Evolutionary conservation across 1,140 invertebrate genomes (phyloP).

Genomic region (Tetranychus cinnabarinus): DNA sequence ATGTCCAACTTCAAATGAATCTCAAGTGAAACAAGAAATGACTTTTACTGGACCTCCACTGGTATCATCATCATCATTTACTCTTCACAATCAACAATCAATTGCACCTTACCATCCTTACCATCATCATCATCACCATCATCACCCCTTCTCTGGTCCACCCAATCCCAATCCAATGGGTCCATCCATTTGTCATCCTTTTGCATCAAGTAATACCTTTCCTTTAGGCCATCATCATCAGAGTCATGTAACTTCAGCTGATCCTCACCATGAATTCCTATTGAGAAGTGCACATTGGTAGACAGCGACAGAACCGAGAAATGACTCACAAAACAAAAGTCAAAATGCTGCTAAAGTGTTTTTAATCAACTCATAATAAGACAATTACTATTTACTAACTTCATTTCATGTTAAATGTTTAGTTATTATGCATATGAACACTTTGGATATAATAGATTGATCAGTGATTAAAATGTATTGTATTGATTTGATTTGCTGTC

Average conservation of each 20-base stretch:
- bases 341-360: too few species aligned
- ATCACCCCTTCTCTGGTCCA: neutral
- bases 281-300: neutral
- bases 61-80: too few species aligned
- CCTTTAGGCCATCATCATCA: neutral
- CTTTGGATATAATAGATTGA: too few species aligned
- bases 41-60: too few species aligned
- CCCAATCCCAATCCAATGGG: neutral
- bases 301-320: too few species aligned
- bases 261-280: conserved; percentile 6
- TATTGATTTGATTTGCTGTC: too few species aligned
- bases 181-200: neutral
- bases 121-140: neutral
- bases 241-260: neutral
- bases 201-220: conserved; percentile 6
- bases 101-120: neutral
- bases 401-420: too few species aligned
- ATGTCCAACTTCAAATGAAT: neutral
- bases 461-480: too few species aligned
- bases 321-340: too few species aligned
- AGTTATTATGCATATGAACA: too few species aligned
- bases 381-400: too few species aligned
- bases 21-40: neutral
- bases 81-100: neutral
- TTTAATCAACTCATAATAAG: too few species aligned